Evolutionary conservation across 2,888 invertebrate species (phyloP).

Genomic region (Melieria picta): DNA sequence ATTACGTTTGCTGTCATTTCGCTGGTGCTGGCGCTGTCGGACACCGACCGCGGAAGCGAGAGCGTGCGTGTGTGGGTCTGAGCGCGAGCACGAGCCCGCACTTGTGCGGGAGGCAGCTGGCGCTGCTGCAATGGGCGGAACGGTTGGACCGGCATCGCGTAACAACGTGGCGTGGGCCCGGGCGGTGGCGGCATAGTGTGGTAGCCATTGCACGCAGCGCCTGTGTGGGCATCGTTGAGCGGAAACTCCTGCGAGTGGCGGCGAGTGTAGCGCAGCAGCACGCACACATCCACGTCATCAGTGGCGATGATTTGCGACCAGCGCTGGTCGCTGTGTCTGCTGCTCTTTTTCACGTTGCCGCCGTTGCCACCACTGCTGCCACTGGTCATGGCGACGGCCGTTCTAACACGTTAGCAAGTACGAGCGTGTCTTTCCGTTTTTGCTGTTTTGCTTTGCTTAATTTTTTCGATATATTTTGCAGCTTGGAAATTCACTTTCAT

Average conservation of each 20-base stretch:
- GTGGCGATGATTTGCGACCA: conserved; percentile 60
- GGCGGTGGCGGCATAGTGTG: conserved; percentile 41
- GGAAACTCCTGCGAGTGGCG: conserved; percentile 43
- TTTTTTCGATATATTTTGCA: too few relatives aligned
- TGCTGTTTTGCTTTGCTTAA: too few relatives aligned
- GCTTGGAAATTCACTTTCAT: too few relatives aligned
- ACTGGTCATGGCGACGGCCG: not conserved
- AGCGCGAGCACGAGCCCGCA: not conserved
- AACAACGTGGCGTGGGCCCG: conserved; percentile 40
- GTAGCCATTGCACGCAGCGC: conserved; percentile 32
- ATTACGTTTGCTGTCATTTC: conserved; percentile 21
- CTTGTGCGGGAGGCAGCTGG: conserved; percentile 14
- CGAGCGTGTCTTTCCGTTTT: too few relatives aligned
- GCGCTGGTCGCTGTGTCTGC: conserved; percentile 43
- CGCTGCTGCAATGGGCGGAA: conserved; percentile 27
- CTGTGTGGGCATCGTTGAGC: conserved; percentile 8
- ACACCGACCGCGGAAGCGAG: conserved; percentile 17
- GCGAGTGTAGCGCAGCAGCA: conserved; percentile 53
- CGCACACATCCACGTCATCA: conserved; percentile 51
- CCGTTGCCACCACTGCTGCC: not conserved
- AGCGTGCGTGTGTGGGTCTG: conserved; percentile 39
- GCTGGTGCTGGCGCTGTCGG: conserved; percentile 27
- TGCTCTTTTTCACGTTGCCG: conserved; percentile 9
- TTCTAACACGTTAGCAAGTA: too few relatives aligned
- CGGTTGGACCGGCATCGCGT: not conserved